Conservation (phyloP, 2,888 invertebrate genomes). For the Drosophila recens region DNA sequence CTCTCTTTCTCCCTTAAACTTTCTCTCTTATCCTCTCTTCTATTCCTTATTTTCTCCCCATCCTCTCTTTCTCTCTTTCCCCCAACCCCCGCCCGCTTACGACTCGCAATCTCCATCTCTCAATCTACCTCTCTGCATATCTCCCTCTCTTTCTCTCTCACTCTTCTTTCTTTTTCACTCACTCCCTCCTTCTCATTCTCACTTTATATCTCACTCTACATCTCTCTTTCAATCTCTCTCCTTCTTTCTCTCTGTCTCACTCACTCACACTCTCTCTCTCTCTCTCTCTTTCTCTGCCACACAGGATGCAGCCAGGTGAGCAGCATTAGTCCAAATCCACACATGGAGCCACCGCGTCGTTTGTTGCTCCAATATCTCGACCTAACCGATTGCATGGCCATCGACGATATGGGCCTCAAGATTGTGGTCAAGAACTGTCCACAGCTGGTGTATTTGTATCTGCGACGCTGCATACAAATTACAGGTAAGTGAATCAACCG, state of each 20-base stretch:
- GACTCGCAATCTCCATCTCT: too few relatives aligned
- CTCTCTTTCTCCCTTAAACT: too few relatives aligned
- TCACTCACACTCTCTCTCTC: background rate
- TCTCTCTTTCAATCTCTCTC: too few relatives aligned
- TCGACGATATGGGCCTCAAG: slow-evolving; percentile 94
- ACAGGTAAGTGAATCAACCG: slow-evolving; percentile 88
- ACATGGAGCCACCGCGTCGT: slow-evolving; percentile 88
- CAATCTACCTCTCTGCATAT: background rate
- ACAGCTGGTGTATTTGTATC: slow-evolving; percentile 93
- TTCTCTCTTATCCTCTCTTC: too few relatives aligned
- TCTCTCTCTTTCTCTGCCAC: background rate
- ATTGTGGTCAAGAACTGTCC: slow-evolving; percentile 94
- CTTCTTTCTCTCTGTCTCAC: background rate
- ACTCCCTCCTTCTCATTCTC: too few relatives aligned
- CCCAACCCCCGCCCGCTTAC: too few relatives aligned
- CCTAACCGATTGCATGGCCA: slow-evolving; percentile 94
- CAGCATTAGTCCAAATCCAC: slow-evolving; percentile 90
- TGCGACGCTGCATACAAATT: slow-evolving; percentile 94
- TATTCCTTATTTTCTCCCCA: too few relatives aligned
- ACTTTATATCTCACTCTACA: background rate
- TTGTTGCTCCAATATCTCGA: slow-evolving; percentile 94
- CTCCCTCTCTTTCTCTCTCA: background rate
- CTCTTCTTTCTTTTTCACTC: too few relatives aligned
- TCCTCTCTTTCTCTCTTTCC: too few relatives aligned
- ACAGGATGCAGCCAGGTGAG: slow-evolving; percentile 91